Percentiles rank a stretch among this genome's conserved stretches.
Evolutionary conservation across 2,113 vertebrate genomes (phyloP).

Genomic region (Ageneiosus marmoratus): DNA sequence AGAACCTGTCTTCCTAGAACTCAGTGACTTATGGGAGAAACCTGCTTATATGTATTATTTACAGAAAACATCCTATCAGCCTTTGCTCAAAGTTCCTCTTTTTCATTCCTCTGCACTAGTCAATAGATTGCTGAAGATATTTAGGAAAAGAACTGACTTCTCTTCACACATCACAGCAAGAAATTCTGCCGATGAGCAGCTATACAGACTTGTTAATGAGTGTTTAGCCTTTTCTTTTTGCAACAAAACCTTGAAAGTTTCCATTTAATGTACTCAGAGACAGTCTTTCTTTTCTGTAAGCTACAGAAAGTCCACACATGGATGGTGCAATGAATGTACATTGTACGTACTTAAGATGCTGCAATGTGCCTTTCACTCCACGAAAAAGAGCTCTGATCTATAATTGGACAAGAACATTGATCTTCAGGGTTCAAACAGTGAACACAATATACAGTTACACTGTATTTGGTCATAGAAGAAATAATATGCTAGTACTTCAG

Average conservation of each 20-base stretch:
- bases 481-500: background rate
- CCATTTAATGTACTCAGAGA: background rate
- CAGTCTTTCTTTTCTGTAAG: background rate
- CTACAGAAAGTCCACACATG: background rate
- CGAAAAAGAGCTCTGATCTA: background rate
- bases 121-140: background rate
- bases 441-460: background rate
- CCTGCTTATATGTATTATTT: conserved; percentile 38
- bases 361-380: background rate
- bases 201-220: background rate
- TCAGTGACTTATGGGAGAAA: conserved; percentile 11
- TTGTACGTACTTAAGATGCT: background rate
- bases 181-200: background rate
- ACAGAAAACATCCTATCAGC: conserved; percentile 21
- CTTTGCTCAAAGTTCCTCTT: background rate
- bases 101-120: conserved; percentile 6
- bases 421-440: conserved; percentile 7
- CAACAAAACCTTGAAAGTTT: conserved; percentile 7
- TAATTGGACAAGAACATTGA: conserved; percentile 19
- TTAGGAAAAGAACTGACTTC: background rate
- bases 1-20: conserved; percentile 13
- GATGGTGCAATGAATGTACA: background rate
- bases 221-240: conserved; percentile 23
- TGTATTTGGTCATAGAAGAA: background rate
- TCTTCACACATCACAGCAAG: background rate